These are phyloP conservation scores for Heterohyrax brucei DNA, from an alignment of 2,797 vertebrate genomes.

Conservation along the genomic window DNA sequence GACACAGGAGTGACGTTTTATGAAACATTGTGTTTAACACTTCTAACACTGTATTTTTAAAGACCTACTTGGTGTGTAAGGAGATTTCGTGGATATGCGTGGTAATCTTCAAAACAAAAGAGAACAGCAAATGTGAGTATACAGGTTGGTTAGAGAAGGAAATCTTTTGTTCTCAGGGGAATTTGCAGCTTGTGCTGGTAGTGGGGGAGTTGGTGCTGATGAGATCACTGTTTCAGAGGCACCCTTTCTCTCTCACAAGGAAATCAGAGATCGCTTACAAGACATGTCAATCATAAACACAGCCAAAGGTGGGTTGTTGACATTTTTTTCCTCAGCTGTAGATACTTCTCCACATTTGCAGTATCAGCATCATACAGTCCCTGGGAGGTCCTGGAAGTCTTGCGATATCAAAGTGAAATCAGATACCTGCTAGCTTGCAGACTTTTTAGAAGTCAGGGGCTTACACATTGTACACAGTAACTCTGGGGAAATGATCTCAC, in stretches of 20 bases:
- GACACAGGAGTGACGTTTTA: conserved; percentile 51
- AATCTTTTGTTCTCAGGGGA: not conserved
- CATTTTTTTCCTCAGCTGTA: not conserved
- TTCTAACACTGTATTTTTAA: conserved; percentile 51
- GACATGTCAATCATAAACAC: not conserved
- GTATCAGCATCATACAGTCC: not conserved
- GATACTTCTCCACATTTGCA: not conserved
- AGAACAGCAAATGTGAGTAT: conserved; percentile 26
- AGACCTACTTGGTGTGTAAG: conserved; percentile 8
- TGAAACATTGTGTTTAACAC: not conserved
- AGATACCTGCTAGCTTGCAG: not conserved
- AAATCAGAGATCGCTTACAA: not conserved
- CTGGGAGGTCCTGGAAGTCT: not conserved
- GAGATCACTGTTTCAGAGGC: not conserved
- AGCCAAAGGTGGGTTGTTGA: not conserved
- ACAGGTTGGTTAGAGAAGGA: conserved; percentile 33
- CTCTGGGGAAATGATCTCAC: conserved; percentile 17
- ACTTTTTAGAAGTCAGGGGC: not conserved
- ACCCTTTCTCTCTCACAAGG: not conserved
- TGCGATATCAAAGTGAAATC: conserved; percentile 21
- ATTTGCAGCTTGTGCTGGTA: not conserved
- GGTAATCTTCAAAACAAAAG: conserved; percentile 63
- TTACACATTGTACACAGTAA: not conserved
- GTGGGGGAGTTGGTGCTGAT: not conserved
- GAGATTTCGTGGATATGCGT: conserved; percentile 20